phyloP scores from a whole-genome alignment of 2,113 vertebrate genomes.

The Oenanthe oenanthe region DNA sequence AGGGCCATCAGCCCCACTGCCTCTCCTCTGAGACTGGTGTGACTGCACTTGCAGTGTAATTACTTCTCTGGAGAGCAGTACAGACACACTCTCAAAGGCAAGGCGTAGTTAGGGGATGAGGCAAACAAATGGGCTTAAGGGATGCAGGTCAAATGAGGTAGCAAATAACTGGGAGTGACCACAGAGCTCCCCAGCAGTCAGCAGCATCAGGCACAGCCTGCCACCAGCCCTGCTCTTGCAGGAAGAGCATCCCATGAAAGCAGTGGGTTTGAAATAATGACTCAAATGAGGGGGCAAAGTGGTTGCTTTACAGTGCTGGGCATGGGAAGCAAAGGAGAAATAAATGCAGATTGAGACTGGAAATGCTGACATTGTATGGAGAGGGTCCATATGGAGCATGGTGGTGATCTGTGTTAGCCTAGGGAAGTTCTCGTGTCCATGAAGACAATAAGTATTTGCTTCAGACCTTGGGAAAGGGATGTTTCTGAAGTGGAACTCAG shows the following conservation, averaged over 20 bases:
- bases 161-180: not conserved
- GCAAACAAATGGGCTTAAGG: constrained; percentile 33
- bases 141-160: constrained; percentile 20
- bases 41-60: not conserved
- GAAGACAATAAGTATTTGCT: not conserved
- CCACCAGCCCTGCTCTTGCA: not conserved
- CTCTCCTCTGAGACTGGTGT: not conserved
- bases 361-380: not conserved
- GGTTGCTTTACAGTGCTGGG: not conserved
- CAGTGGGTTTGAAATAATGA: not conserved
- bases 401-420: not conserved
- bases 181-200: not conserved
- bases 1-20: not conserved
- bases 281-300: not conserved
- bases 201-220: not conserved
- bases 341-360: not conserved
- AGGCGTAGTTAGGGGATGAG: not conserved
- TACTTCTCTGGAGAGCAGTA: constrained; percentile 10
- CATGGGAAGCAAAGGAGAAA: not conserved
- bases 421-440: not conserved
- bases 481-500: not conserved
- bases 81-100: not conserved
- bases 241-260: not conserved
- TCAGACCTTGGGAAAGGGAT: not conserved
- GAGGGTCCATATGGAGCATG: not conserved